Conservation (phyloP, 2,888 invertebrate genomes). For the Athalia cordata region DNA sequence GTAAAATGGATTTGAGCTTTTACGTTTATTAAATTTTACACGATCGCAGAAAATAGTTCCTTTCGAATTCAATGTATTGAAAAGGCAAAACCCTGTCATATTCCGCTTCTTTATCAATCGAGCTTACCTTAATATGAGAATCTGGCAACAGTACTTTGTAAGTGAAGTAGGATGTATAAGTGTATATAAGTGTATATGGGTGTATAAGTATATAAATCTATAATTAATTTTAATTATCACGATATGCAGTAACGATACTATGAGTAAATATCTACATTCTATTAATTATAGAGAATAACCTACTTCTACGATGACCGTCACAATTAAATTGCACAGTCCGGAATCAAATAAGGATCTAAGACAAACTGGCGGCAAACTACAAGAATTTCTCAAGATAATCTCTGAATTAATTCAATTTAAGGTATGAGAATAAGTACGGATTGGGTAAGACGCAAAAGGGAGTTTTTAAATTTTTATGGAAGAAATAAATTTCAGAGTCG, state of each 20-base stretch:
- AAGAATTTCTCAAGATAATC: neutral
- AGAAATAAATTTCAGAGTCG: neutral
- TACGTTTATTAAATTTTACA: neutral
- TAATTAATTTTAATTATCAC: no score
- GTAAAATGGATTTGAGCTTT: neutral
- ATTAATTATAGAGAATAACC: no score
- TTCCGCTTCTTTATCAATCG: neutral
- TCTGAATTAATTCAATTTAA: neutral
- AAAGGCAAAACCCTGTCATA: neutral
- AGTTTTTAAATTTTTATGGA: neutral
- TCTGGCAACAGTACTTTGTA: slow-evolving; percentile 32
- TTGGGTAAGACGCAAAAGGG: no score
- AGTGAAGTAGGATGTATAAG: neutral
- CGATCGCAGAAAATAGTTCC: neutral
- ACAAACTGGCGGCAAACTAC: neutral
- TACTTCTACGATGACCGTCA: no score
- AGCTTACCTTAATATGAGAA: slow-evolving; percentile 26
- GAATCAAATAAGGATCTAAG: neutral
- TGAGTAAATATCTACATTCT: no score
- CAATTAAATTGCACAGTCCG: no score
- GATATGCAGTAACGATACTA: no score
- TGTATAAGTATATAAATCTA: no score
- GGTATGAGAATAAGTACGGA: no score
- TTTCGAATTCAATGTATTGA: neutral
- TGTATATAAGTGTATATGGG: no score